Percentiles rank a stretch among this genome's conserved stretches.
phyloP scores from a whole-genome alignment of 1,140 invertebrate species.

The Cydia amplana region DNA sequence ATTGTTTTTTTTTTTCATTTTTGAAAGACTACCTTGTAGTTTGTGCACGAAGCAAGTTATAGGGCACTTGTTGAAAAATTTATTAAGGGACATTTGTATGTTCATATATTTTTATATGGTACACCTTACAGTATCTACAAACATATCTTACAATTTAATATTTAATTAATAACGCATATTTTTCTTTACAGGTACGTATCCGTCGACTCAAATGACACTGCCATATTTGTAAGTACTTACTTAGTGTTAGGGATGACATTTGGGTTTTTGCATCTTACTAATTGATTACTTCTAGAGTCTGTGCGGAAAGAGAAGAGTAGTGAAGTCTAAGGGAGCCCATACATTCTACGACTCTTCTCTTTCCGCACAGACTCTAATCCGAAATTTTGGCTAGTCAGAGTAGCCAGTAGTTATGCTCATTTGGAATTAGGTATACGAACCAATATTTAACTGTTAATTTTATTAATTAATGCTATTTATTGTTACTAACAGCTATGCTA shows the following conservation, averaged over 20 bases:
- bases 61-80: background rate
- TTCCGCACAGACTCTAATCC: too few species aligned
- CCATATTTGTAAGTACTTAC: background rate
- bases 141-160: too few species aligned
- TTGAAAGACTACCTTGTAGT: background rate
- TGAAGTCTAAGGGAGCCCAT: too few species aligned
- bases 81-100: too few species aligned
- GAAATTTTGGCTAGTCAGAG: background rate
- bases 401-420: background rate
- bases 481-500: too few species aligned
- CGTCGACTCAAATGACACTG: background rate
- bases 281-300: too few species aligned
- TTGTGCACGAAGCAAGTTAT: background rate
- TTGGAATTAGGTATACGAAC: too few species aligned
- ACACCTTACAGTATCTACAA: background rate
- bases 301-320: too few species aligned
- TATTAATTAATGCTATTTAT: too few species aligned
- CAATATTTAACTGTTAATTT: too few species aligned
- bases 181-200: constrained; percentile 50
- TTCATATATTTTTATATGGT: background rate
- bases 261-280: constrained; percentile 14
- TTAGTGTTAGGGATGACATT: background rate
- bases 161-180: background rate
- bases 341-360: too few species aligned
- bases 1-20: background rate